Percentiles rank a stretch among this genome's conserved stretches.
phyloP scores from a whole-genome alignment of 2,797 vertebrate species.

The Pachyuromys duprasi region DNA sequence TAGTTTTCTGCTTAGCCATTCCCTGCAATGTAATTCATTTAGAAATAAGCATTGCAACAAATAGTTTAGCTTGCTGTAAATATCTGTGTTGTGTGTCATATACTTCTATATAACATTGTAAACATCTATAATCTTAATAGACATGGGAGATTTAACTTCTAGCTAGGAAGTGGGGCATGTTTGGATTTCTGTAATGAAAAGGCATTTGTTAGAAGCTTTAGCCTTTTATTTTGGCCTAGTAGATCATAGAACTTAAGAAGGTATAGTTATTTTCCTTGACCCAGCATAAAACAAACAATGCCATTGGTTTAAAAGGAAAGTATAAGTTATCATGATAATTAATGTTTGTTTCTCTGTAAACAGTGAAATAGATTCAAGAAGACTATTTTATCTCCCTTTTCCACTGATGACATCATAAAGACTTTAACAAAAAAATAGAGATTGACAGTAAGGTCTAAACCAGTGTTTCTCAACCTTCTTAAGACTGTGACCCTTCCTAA shows the following conservation, averaged over 20 bases:
- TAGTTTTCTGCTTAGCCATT: slow-evolving; percentile 83
- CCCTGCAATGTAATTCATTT: slow-evolving; percentile 85
- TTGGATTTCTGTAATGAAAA: slow-evolving; percentile 61
- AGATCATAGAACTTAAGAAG: slow-evolving; percentile 59
- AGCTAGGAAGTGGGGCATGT: slow-evolving; percentile 48
- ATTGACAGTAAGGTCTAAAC: not conserved
- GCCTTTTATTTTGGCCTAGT: slow-evolving; percentile 56
- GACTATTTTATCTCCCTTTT: not conserved
- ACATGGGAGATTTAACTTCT: slow-evolving; percentile 52
- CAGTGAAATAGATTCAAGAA: not conserved
- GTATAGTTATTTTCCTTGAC: slow-evolving; percentile 27
- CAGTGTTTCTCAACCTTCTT: not conserved
- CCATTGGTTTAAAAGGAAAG: slow-evolving; percentile 23
- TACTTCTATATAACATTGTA: slow-evolving; percentile 69
- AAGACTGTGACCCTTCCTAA: not conserved
- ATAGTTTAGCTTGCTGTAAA: slow-evolving; percentile 77
- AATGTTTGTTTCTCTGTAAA: slow-evolving; percentile 16
- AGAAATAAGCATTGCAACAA: slow-evolving; percentile 82
- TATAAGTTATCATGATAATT: slow-evolving; percentile 14
- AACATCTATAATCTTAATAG: slow-evolving; percentile 22
- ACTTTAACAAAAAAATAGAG: not conserved
- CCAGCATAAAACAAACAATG: slow-evolving; percentile 11
- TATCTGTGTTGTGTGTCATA: slow-evolving; percentile 79
- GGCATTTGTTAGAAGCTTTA: slow-evolving; percentile 46
- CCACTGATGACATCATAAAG: not conserved